Conservation (phyloP, 2,888 invertebrate species). For the Graphium colonna region DNA sequence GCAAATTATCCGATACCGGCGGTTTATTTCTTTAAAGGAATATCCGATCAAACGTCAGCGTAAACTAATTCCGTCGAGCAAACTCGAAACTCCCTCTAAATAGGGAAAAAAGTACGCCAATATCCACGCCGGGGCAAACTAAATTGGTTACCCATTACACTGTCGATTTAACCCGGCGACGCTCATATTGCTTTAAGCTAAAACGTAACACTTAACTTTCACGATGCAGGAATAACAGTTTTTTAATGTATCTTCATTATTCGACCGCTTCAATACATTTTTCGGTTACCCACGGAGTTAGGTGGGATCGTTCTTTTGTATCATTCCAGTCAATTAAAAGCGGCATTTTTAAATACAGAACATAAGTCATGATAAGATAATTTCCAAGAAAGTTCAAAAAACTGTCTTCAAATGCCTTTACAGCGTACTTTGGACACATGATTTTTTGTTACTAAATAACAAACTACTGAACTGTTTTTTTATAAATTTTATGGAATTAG, state of each 20-base stretch:
- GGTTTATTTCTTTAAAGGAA: constrained; percentile 71
- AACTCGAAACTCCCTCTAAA: constrained; percentile 64
- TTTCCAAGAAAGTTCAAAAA: too few species aligned
- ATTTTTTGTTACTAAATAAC: too few species aligned
- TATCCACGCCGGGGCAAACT: constrained; percentile 55
- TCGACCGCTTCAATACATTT: constrained; percentile 8
- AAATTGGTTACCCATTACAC: constrained; percentile 72
- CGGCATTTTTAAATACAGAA: too few species aligned
- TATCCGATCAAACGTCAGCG: constrained; percentile 74
- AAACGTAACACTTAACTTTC: constrained; percentile 28
- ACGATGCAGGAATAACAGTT: constrained; percentile 19
- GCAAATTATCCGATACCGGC: constrained; percentile 52
- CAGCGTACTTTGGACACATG: too few species aligned
- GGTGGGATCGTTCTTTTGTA: not conserved
- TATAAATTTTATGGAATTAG: too few species aligned
- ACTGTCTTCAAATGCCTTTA: too few species aligned
- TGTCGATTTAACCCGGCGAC: constrained; percentile 55
- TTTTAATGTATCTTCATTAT: constrained; percentile 12
- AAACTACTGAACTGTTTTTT: too few species aligned
- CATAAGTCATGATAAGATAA: too few species aligned
- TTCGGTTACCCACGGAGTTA: not conserved
- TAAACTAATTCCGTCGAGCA: constrained; percentile 75
- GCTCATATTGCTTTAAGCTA: constrained; percentile 32
- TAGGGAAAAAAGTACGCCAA: constrained; percentile 54
- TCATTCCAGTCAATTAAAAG: not conserved